Evolutionary conservation across 2,888 invertebrate genomes (phyloP).

Genomic region (Scelioninae gen. 2): DNA sequence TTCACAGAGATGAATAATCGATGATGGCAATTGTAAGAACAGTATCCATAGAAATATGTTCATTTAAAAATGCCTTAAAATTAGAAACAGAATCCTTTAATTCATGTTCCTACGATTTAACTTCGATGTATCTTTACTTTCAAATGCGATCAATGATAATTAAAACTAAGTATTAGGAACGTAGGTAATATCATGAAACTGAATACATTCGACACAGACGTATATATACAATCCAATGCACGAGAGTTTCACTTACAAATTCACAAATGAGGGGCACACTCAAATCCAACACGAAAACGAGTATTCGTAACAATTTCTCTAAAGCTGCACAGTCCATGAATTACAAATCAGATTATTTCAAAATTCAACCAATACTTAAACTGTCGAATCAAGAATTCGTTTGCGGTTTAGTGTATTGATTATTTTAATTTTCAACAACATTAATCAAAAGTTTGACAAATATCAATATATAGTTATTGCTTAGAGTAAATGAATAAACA

Average conservation of each 20-base stretch:
- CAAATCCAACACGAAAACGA: constrained; percentile 44
- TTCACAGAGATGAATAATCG: neutral
- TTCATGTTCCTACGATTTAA: constrained; percentile 12
- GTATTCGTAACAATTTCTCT: constrained; percentile 14
- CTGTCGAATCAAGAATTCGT: no score
- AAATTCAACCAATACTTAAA: neutral
- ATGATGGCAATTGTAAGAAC: neutral
- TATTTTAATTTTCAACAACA: neutral
- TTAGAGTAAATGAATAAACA: neutral
- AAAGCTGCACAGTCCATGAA: constrained; percentile 24
- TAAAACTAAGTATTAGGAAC: constrained; percentile 30
- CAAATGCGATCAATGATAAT: constrained; percentile 21
- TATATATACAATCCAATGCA: constrained; percentile 38
- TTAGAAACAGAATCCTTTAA: constrained; percentile 2
- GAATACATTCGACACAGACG: neutral
- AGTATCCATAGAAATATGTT: constrained; percentile 5
- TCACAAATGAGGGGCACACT: constrained; percentile 55
- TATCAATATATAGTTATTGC: neutral
- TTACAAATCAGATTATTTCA: constrained; percentile 20
- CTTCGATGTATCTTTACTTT: constrained; percentile 52
- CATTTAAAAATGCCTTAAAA: constrained; percentile 8
- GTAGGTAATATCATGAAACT: constrained; percentile 28
- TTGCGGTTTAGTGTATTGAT: neutral
- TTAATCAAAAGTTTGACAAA: no score
- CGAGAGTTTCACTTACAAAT: constrained; percentile 19